These are phyloP conservation scores for Austrofundulus limnaeus DNA, from an alignment of 2,113 vertebrate genomes.

Conservation along the genomic window DNA sequence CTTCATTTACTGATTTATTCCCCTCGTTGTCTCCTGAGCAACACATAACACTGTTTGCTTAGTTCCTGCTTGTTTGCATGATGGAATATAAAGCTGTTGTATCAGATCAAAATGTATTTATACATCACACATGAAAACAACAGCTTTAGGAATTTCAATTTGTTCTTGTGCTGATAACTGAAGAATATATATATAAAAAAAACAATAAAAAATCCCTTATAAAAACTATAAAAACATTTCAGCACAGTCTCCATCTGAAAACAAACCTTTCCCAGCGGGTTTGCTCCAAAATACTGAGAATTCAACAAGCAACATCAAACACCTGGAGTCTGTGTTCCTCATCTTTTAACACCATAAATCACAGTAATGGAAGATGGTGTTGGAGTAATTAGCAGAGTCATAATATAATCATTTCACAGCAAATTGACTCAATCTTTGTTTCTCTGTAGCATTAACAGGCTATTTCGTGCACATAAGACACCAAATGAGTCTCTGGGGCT, in stretches of 20 bases:
- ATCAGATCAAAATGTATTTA: background rate
- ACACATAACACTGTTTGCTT: too few species aligned
- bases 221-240: too few species aligned
- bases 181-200: background rate
- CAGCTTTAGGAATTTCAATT: background rate
- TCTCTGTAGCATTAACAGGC: constrained; percentile 26
- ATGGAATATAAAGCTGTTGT: too few species aligned
- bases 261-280: constrained; percentile 1
- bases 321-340: constrained; percentile 44
- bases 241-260: constrained; percentile 3
- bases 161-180: background rate
- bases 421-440: constrained; percentile 25
- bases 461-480: constrained; percentile 2
- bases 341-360: constrained; percentile 47
- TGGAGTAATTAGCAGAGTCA: constrained; percentile 66
- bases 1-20: too few species aligned
- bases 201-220: background rate
- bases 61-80: too few species aligned
- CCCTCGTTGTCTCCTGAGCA: too few species aligned
- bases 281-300: background rate
- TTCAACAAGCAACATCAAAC: background rate
- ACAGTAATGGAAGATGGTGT: constrained; percentile 61
- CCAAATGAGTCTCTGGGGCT: constrained; percentile 1
- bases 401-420: constrained; percentile 60
- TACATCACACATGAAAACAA: background rate